These are phyloP conservation scores for Andrena trimmerana DNA, from an alignment of 2,888 invertebrate genomes.

Conservation along the genomic window DNA sequence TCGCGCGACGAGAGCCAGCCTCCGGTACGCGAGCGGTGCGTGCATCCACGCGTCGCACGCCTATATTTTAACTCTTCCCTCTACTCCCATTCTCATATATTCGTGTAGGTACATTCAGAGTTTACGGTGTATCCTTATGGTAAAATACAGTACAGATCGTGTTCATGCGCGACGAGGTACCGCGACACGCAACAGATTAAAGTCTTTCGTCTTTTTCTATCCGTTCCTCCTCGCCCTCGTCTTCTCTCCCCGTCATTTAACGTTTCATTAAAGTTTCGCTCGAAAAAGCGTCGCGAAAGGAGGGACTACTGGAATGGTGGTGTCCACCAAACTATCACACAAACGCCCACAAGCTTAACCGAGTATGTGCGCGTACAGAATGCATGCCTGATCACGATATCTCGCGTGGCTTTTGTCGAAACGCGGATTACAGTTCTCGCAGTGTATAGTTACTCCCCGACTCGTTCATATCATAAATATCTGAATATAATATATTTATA, in stretches of 20 bases:
- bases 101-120: conserved; percentile 67
- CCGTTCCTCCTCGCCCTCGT: not conserved
- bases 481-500: conserved; percentile 67
- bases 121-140: conserved; percentile 62
- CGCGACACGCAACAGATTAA: conserved; percentile 35
- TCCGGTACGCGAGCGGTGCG: conserved; percentile 8
- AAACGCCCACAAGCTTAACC: conserved; percentile 10
- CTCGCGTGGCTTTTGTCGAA: conserved; percentile 20
- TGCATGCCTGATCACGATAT: not conserved
- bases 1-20: not conserved
- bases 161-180: conserved; percentile 46
- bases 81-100: conserved; percentile 29
- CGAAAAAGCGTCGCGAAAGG: conserved; percentile 5
- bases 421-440: conserved; percentile 42
- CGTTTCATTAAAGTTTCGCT: not conserved
- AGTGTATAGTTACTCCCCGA: conserved; percentile 24
- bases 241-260: not conserved
- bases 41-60: not conserved
- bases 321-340: conserved; percentile 21
- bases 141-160: conserved; percentile 67
- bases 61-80: not conserved
- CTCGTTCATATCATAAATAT: conserved; percentile 68
- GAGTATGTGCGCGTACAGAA: not conserved
- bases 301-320: conserved; percentile 33
- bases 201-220: not conserved